Percentiles rank a stretch among this genome's conserved stretches.
Conservation (phyloP, 2,797 vertebrate species). For the Orestias chungarensis region DNA sequence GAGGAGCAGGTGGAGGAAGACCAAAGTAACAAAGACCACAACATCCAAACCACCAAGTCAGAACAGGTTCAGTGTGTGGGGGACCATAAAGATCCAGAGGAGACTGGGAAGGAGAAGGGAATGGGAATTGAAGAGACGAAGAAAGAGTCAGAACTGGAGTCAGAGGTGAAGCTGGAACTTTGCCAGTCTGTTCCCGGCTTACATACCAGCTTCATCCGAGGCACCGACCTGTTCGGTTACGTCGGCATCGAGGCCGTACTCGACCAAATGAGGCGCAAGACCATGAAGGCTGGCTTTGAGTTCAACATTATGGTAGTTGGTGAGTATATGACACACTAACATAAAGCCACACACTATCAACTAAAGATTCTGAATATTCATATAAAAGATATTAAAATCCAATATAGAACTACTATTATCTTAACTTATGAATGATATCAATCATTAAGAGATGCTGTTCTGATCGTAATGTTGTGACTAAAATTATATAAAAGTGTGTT, state of each 20-base stretch:
- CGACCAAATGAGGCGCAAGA: constrained; percentile 94
- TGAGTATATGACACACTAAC: constrained; percentile 63
- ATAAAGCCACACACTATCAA: background rate
- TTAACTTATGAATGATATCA: background rate
- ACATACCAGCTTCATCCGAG: constrained; percentile 61
- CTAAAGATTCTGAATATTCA: no score
- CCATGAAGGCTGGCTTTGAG: constrained; percentile 94
- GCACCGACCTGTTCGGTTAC: constrained; percentile 83
- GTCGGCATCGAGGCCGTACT: constrained; percentile 95
- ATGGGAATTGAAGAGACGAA: constrained; percentile 46
- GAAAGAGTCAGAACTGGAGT: constrained; percentile 42
- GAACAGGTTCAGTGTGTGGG: constrained; percentile 20
- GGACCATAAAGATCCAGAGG: constrained; percentile 22
- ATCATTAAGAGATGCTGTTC: background rate
- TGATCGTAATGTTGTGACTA: background rate
- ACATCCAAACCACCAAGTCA: background rate
- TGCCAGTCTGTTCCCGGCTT: constrained; percentile 29
- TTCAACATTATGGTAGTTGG: constrained; percentile 99
- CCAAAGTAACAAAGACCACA: constrained; percentile 6
- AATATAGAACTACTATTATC: background rate
- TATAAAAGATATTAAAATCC: background rate
- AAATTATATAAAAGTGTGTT: background rate
- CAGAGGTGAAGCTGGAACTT: constrained; percentile 37
- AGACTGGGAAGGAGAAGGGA: constrained; percentile 39
- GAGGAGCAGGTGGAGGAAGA: constrained; percentile 29